Evolutionary conservation across 1,140 invertebrate genomes (phyloP).

Genomic region (Araneus ventricosus): DNA sequence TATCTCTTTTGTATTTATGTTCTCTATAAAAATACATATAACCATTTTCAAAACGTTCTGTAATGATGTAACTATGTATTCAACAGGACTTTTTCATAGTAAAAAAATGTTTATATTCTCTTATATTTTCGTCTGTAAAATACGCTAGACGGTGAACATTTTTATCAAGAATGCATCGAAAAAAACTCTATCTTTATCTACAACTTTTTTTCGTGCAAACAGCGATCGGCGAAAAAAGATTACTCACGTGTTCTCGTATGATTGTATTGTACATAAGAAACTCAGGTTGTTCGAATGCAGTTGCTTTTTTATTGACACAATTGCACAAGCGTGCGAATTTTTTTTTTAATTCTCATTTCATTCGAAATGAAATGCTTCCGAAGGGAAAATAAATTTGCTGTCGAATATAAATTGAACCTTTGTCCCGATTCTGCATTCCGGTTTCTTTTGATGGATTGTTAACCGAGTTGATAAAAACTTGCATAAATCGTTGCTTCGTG

Average conservation of each 20-base stretch:
- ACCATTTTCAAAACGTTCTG: no score
- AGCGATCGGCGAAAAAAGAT: no score
- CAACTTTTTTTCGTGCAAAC: no score
- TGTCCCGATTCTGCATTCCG: slow-evolving; percentile 16
- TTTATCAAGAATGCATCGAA: no score
- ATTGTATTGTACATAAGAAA: background rate
- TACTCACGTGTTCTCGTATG: background rate
- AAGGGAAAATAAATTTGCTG: slow-evolving; percentile 28
- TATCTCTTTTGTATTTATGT: no score
- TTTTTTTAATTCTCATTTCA: background rate
- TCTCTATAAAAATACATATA: no score
- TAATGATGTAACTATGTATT: no score
- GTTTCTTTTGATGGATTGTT: slow-evolving; percentile 2
- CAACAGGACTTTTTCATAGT: no score
- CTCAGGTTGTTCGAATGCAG: background rate
- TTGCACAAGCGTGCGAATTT: background rate
- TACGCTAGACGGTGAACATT: no score
- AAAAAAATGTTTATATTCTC: no score
- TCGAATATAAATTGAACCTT: slow-evolving; percentile 29
- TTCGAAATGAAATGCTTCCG: slow-evolving; percentile 14
- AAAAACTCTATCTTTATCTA: no score
- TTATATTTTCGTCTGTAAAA: no score
- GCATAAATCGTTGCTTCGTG: slow-evolving; percentile 15
- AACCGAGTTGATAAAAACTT: background rate
- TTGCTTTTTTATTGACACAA: slow-evolving; percentile 17